Base-by-base conservation (phyloP, 2,888 invertebrate species). In the Sesia bembeciformis region DNA sequence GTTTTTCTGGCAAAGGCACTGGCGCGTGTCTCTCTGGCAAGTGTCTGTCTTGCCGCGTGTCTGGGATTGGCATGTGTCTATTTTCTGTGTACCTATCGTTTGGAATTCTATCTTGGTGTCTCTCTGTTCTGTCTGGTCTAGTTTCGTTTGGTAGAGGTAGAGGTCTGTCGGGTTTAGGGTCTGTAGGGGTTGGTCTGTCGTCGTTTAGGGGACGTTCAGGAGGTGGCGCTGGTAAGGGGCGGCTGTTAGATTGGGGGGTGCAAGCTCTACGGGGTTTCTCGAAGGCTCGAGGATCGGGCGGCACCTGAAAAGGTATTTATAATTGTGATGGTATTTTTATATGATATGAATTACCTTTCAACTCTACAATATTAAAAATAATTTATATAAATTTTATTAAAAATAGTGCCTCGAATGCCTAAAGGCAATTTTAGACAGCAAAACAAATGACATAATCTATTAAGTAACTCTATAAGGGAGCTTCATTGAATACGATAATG, bases 241-340 rank as follows among this genome's bases (percentile, higher is more conserved):
- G 62, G 57, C 88, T 85, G 64, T 85, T 86, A 0, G 87, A 82
- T 53, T 84, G 87, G 0, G 88, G 88, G 0, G 88, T 88, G 68
- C 84, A 83, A 0, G 88, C 87, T 6, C 89, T 72, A 6, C 86
- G 75, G 0, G 89, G 89, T 51, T 89, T 89, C 54, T 88, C 89
- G 51, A 88, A 89, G 0, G 88, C 88, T 56, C 89, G 65, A 0
- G 89, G 89, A 40, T 89, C 88, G 5, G 89, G 88, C 6, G 88
- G 88, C 54, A 88, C 76, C 88, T 88, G 64, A 38, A 63, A 23
- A 23, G 23, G 23, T 23, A 23, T 23, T 23, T 23, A 23, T 23
- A 23, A 23, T 23, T 23, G 23, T 23, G 23, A 23, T 23, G 23
- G 23, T 23, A 23, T 23, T 23, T 23, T 23, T 23, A 23, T 1